phyloP scores from a whole-genome alignment of 2,888 invertebrate genomes.

The Melitaea athalia region DNA sequence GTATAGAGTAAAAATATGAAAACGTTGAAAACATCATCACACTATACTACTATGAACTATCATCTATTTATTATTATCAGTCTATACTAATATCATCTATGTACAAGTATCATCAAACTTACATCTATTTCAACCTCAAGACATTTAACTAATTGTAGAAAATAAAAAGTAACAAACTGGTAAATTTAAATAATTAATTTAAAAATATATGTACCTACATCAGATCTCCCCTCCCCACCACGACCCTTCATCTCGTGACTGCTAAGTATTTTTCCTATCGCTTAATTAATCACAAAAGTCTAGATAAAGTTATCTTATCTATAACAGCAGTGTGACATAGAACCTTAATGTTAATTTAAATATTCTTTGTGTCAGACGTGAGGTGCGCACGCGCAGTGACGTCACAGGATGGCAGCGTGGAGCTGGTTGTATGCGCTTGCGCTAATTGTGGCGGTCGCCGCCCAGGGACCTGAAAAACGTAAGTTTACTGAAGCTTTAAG shows the following conservation, averaged over 20 bases:
- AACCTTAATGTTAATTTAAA: slow-evolving; percentile 53
- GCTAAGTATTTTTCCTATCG: slow-evolving; percentile 70
- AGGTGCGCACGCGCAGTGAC: slow-evolving; percentile 50
- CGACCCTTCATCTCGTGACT: slow-evolving; percentile 68
- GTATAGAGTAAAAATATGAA: no score
- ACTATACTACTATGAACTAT: no score
- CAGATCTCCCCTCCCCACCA: slow-evolving; percentile 37
- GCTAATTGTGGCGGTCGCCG: slow-evolving; percentile 50
- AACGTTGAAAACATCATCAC: no score
- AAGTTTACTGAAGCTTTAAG: slow-evolving; percentile 43
- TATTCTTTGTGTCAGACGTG: slow-evolving; percentile 63
- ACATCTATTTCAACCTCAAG: no score
- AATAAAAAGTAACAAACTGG: no score
- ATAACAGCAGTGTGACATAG: slow-evolving; percentile 39
- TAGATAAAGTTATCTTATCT: slow-evolving; percentile 71
- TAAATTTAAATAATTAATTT: no score
- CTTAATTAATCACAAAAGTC: slow-evolving; percentile 63
- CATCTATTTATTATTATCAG: no score
- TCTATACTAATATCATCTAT: no score
- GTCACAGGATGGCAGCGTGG: slow-evolving; percentile 46
- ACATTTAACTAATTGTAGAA: no score
- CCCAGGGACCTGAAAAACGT: slow-evolving; percentile 66
- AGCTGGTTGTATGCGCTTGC: slow-evolving; percentile 49
- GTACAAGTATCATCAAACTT: no score
- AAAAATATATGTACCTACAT: no score